These are phyloP conservation scores for Sycobia sp. DNA, from an alignment of 1,140 invertebrate genomes.

Conservation along the genomic window DNA sequence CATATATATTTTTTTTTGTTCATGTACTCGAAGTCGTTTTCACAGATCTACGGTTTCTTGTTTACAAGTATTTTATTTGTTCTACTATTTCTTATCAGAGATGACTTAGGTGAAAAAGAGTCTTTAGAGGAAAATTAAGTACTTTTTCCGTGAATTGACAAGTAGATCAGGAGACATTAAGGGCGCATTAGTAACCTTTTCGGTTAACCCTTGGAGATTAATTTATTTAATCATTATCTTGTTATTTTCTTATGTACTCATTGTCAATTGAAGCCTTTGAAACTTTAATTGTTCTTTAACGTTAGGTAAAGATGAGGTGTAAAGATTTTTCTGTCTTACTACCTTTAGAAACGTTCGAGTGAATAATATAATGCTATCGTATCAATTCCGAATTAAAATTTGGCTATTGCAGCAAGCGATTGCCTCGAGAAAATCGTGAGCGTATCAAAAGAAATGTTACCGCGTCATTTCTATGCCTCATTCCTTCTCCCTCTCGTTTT, in stretches of 20 bases:
- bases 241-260: neutral
- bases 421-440: too few species aligned
- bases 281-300: too few species aligned
- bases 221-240: neutral
- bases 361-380: too few species aligned
- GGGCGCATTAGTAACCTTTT: too few species aligned
- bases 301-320: too few species aligned
- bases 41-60: conserved; percentile 17
- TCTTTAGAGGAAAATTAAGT: conserved; percentile 56
- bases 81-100: conserved; percentile 5
- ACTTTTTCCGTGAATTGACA: conserved; percentile 53
- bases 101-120: conserved; percentile 51
- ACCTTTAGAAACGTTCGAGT: too few species aligned
- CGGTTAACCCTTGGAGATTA: conserved; percentile 2
- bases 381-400: conserved; percentile 21
- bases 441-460: neutral
- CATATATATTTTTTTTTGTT: conserved; percentile 15
- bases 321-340: too few species aligned
- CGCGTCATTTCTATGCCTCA: neutral
- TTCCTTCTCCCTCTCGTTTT: conserved; percentile 1
- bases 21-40: conserved; percentile 20
- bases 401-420: conserved; percentile 11
- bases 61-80: conserved; percentile 9
- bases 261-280: too few species aligned
- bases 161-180: conserved; percentile 49